phyloP scores from a whole-genome alignment of 92 coral and sea anemone genomes.

The Bergia puertoricense region DNA sequence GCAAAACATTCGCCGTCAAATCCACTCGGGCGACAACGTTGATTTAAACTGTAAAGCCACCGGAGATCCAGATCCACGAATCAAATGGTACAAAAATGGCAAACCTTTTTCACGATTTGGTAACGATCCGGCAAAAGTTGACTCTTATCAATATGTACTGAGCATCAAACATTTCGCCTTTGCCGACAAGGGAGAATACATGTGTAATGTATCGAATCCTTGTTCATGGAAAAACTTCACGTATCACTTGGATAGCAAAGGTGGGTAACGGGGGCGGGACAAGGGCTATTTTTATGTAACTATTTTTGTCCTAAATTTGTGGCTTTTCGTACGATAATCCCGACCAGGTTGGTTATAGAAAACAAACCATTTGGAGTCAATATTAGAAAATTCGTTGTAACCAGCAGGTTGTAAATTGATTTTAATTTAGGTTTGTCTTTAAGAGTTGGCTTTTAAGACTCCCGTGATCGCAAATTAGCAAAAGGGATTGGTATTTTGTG shows the following conservation, averaged over 20 bases:
- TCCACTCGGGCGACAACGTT: not conserved
- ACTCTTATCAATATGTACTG: not conserved
- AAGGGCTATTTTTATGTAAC: too few relatives aligned
- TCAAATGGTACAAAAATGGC: slow-evolving; percentile 33
- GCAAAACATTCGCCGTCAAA: not conserved
- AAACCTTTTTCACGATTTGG: slow-evolving; percentile 15
- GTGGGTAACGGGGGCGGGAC: not conserved
- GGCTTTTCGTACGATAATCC: too few relatives aligned
- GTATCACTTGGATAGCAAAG: not conserved
- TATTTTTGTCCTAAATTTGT: too few relatives aligned
- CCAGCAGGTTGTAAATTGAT: too few relatives aligned
- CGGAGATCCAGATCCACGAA: slow-evolving; percentile 3
- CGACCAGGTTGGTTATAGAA: too few relatives aligned
- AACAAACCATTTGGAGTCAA: too few relatives aligned
- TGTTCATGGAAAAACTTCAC: slow-evolving; percentile 41
- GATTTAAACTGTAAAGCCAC: slow-evolving; percentile 8
- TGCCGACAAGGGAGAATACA: slow-evolving; percentile 22
- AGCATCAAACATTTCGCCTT: slow-evolving; percentile 1
- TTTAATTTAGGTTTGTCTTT: too few relatives aligned
- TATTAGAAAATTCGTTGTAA: too few relatives aligned
- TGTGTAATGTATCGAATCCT: slow-evolving; percentile 22
- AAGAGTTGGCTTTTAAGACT: too few relatives aligned
- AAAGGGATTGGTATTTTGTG: too few relatives aligned
- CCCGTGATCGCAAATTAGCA: too few relatives aligned
- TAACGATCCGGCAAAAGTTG: not conserved